Conservation (phyloP, 2,888 invertebrate genomes). For the Smittia sp. region DNA sequence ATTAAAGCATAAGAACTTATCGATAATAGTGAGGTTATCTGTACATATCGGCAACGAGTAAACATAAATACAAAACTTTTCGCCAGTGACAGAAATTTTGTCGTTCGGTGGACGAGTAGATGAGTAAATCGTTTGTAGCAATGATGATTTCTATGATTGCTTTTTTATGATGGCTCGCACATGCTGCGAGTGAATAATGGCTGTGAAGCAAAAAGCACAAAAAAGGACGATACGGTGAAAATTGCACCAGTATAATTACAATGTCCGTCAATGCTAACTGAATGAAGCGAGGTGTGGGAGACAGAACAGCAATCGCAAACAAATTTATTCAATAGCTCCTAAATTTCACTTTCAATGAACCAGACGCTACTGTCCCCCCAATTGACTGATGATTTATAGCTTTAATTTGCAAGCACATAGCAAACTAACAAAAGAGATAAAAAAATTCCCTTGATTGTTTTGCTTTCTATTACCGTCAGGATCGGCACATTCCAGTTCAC, state of each 20-base stretch:
- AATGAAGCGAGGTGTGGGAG: not conserved
- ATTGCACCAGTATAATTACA: not conserved
- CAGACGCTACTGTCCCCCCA: not conserved
- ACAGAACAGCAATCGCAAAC: not conserved
- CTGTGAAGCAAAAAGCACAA: too few relatives aligned
- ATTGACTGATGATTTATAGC: not conserved
- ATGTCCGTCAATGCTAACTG: not conserved
- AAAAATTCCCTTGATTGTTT: not conserved
- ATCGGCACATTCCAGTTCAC: conserved; percentile 66
- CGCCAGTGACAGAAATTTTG: too few relatives aligned
- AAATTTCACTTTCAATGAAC: conserved; percentile 2
- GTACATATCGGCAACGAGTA: too few relatives aligned
- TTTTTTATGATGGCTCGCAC: too few relatives aligned
- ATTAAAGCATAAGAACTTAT: too few relatives aligned
- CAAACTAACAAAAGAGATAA: conserved; percentile 3
- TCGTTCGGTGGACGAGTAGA: too few relatives aligned
- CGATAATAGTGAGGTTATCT: too few relatives aligned
- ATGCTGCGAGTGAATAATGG: too few relatives aligned
- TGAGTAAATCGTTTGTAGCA: too few relatives aligned
- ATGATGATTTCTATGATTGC: too few relatives aligned
- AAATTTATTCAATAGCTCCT: not conserved
- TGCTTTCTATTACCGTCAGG: conserved; percentile 65
- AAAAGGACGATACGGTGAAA: not conserved
- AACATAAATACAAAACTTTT: too few relatives aligned
- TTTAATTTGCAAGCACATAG: conserved; percentile 8